Base-by-base conservation (phyloP, 2,888 invertebrate genomes). In the Cheilosia grossa region DNA sequence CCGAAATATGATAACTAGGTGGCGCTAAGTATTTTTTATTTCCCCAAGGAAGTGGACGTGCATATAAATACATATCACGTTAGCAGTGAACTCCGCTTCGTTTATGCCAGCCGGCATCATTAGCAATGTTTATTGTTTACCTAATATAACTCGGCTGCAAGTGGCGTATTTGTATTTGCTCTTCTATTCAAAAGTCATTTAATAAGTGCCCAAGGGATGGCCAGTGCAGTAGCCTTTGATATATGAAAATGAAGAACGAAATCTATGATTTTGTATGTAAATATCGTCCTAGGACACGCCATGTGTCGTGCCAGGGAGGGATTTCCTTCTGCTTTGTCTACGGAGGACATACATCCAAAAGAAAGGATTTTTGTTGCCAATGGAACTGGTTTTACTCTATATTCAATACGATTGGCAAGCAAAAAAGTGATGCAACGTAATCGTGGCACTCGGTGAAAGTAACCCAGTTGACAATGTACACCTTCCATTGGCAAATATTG, bases 101-200 rank as follows among this genome's bases (percentile, higher is more conserved):
- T 27, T 61, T 17, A 33, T 33, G 37, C 33, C 30, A 19, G 2
- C 42, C 9, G 37, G 4, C 53, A 9, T 44, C 49, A 59, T 56
- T 47, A 56, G 67, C 13, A 44, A n/a, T 54, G 53, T 61, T 53
- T 59, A 40, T 15, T 64, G 47, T 64, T 73, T 64, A 47, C 64
- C 64, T 6, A 27, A 27, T 7, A 27, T 7, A 27, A 7, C 27
- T 27, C 27, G 15, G 30, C 21, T n/a, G 17, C 21, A 24, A 40
- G 66, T 47, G 80, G 58, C 30, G 17, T 42, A 44, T 58, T n/a
- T 42, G 53, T 56, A 21, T 51, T 15, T 75, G 58, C 15, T 63
- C 69, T 77, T 78, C 49, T 73, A 63, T 75, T 70, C 74, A 74
- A 49, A 49, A 69, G 59, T 51, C 74, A 83, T 79, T 80, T 49